Evolutionary conservation across 1,140 invertebrate species (phyloP).

Genomic region (Drosophila carrolli): DNA sequence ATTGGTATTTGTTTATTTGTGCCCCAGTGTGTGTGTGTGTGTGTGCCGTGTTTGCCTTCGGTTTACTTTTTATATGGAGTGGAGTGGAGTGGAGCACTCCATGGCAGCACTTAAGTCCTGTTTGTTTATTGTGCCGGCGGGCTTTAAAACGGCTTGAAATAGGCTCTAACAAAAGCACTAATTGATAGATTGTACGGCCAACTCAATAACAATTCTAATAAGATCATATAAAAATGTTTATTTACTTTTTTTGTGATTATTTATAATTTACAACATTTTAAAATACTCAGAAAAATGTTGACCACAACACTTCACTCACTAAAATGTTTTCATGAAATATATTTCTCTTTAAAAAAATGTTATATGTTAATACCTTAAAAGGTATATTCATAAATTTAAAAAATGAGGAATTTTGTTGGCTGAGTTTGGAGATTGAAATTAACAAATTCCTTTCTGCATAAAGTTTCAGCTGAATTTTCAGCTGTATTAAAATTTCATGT

Average conservation of each 20-base stretch:
- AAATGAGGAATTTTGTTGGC: neutral
- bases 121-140: constrained; percentile 32
- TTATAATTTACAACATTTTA: no score
- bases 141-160: constrained; percentile 20
- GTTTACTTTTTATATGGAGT: constrained; percentile 39
- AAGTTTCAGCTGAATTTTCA: constrained; percentile 18
- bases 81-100: constrained; percentile 7
- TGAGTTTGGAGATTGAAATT: constrained; percentile 3
- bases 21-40: neutral
- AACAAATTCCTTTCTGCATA: constrained; percentile 19
- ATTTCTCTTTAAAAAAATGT: no score
- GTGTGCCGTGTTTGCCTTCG: constrained; percentile 44
- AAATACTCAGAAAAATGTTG: no score
- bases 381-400: no score
- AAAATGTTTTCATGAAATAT: no score
- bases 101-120: constrained; percentile 33
- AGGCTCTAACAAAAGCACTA: neutral
- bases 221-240: no score
- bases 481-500: constrained; percentile 25
- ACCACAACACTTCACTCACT: no score
- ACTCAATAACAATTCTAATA: no score
- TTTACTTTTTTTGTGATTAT: no score
- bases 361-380: no score
- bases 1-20: constrained; percentile 43
- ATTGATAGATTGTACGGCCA: constrained; percentile 11